Conservation (phyloP, 2,888 invertebrate genomes). For the Ennomos fuscantarius region DNA sequence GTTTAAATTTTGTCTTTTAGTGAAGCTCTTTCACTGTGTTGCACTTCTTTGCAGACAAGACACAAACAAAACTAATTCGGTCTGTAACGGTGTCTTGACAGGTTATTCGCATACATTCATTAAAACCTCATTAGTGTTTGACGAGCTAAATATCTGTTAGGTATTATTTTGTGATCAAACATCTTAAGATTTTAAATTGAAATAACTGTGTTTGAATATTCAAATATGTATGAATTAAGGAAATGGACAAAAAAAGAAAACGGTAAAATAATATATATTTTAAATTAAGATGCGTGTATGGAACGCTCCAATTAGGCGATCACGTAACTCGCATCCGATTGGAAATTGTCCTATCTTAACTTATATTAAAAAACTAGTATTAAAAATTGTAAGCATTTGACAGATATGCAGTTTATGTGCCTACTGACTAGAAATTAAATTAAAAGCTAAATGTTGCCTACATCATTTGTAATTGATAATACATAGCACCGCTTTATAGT, state of each 20-base stretch:
- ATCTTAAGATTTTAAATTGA: constrained; percentile 9
- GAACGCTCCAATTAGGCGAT: too few species aligned
- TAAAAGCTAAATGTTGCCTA: too few species aligned
- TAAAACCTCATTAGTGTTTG: constrained; percentile 39
- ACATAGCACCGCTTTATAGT: too few species aligned
- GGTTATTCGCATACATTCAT: constrained; percentile 50
- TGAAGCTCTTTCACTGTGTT: constrained; percentile 11
- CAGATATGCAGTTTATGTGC: too few species aligned
- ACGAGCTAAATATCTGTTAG: neutral
- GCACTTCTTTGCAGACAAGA: constrained; percentile 12
- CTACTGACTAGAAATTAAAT: too few species aligned
- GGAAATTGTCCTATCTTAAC: too few species aligned
- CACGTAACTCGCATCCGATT: too few species aligned
- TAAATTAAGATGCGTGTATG: too few species aligned
- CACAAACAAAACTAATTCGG: constrained; percentile 15
- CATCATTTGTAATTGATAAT: too few species aligned
- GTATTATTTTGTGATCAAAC: neutral
- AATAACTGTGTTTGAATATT: constrained; percentile 8
- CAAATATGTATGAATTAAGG: constrained; percentile 4
- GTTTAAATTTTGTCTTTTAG: neutral
- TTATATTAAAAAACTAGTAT: too few species aligned
- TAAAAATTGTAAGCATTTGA: too few species aligned
- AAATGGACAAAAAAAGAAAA: neutral
- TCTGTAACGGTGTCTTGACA: constrained; percentile 51
- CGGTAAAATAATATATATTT: neutral